Conservation (phyloP, 2,888 invertebrate species). For the Noctua pronuba region DNA sequence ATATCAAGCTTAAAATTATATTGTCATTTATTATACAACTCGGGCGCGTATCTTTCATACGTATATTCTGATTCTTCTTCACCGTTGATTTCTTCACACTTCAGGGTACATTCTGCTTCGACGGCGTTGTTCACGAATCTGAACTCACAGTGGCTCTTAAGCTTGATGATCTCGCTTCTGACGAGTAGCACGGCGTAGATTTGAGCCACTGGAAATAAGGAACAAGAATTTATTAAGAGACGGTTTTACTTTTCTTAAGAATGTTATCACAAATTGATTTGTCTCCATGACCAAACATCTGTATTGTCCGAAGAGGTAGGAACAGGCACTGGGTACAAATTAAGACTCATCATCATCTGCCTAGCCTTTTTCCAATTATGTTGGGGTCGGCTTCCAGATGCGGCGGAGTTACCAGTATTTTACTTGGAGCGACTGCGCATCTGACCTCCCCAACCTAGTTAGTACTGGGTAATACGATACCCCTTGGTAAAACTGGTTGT, state of each 20-base stretch:
- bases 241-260: neutral
- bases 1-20: neutral
- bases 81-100: slow-evolving; percentile 12
- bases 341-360: too few relatives aligned
- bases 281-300: neutral
- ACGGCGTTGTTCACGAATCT: slow-evolving; percentile 25
- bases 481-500: too few relatives aligned
- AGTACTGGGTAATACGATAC: too few relatives aligned
- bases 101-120: slow-evolving; percentile 27
- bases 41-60: slow-evolving; percentile 17
- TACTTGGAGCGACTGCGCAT: too few relatives aligned
- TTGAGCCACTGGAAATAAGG: slow-evolving; percentile 33
- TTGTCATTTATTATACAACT: slow-evolving; percentile 14
- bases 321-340: neutral
- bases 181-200: slow-evolving; percentile 20
- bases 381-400: too few relatives aligned
- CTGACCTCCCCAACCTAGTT: too few relatives aligned
- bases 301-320: neutral
- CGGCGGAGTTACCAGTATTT: too few relatives aligned
- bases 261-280: neutral
- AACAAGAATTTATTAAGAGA: neutral
- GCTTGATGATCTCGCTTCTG: slow-evolving; percentile 37
- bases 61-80: slow-evolving; percentile 1
- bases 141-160: slow-evolving; percentile 33
- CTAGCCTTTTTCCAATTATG: too few relatives aligned